Evolutionary conservation across 2,888 invertebrate species (phyloP), one percentile per base, ranked within the genome.

Genomic region (Antheraea yamamai): DNA sequence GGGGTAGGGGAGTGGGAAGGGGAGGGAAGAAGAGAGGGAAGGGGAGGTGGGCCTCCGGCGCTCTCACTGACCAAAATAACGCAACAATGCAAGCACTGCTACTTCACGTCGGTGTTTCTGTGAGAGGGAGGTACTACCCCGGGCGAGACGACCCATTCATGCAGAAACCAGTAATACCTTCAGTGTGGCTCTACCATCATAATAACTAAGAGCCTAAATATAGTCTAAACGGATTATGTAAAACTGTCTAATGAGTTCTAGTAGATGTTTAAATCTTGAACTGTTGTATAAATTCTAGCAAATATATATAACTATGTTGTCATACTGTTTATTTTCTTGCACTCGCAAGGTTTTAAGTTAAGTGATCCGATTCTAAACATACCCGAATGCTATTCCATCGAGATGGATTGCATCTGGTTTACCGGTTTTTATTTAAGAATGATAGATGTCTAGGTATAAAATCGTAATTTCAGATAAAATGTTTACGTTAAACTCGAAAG

Each of bases 291-390:
- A 16, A 66, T 30, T 4, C 64, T n/a, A 20, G 23, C 12, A 23
- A 61, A n/a, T 23, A 23, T 61, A 64, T 20, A 58, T 58, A 58
- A 3, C n/a, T 61, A 61, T 7, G 64, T 30, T 66, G 30, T 30
- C 16, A 70, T 70, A 39, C 8, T 39, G 70, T 70, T 20, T 70
- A 39, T 35, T 70, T 70, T 70, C 20, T 20, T 66, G 35, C 23
- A 18, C 68, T 35, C 16, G 35, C 70, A 39, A 70, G 20, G 39
- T n/a, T 70, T 70, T 70, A 39, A n/a, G 70, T 39, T 70, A 70
- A 70, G 70, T 70, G 70, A n/a, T 70, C 39, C 8, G 3, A 70
- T 70, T 70, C 70, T 39, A 70, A 70, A 70, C 70, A 70, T n/a
- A 39, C 70, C 39, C 6, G 64, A 70, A 39, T 70, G 70, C 35